A percentile compares a stretch with the other conserved stretches of the same genome.
Evolutionary conservation across 2,888 invertebrate genomes (phyloP).

Genomic region (Thereva nobilitata): DNA sequence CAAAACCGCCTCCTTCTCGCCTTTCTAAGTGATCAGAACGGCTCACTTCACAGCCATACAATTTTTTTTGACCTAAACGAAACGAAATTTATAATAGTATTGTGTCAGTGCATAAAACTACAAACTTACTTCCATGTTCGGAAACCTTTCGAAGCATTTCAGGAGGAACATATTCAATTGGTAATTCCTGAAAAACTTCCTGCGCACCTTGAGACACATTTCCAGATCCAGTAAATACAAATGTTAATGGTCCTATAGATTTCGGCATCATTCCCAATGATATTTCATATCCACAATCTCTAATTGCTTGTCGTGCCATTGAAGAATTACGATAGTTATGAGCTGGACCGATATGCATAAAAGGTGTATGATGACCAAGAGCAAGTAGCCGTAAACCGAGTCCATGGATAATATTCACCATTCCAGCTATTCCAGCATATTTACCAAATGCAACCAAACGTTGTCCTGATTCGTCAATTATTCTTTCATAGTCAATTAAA

Average conservation of each 20-base stretch:
- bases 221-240: slow-evolving; percentile 97
- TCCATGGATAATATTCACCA: slow-evolving; percentile 98
- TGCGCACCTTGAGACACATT: slow-evolving; percentile 94
- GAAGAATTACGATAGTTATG: slow-evolving; percentile 98
- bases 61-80: slow-evolving; percentile 80
- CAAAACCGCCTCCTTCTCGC: slow-evolving; percentile 90
- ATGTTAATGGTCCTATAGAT: slow-evolving; percentile 95
- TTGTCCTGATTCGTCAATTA: slow-evolving; percentile 86
- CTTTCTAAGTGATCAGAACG: slow-evolving; percentile 91
- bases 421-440: slow-evolving; percentile 97
- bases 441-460: slow-evolving; percentile 98
- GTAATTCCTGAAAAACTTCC: slow-evolving; percentile 94
- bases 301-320: slow-evolving; percentile 95
- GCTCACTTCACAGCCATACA: slow-evolving; percentile 95
- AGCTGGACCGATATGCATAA: slow-evolving; percentile 98
- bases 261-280: slow-evolving; percentile 95
- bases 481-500: slow-evolving; percentile 95
- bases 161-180: slow-evolving; percentile 96
- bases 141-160: slow-evolving; percentile 94
- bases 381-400: slow-evolving; percentile 88
- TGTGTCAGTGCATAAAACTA: neutral
- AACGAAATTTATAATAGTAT: slow-evolving; percentile 15
- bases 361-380: slow-evolving; percentile 97
- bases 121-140: slow-evolving; percentile 84
- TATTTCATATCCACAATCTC: slow-evolving; percentile 99